Evolutionary conservation across 2,113 vertebrate genomes (phyloP), one percentile per base, ranked within the genome.

Genomic region (Phoenicopterus ruber): DNA sequence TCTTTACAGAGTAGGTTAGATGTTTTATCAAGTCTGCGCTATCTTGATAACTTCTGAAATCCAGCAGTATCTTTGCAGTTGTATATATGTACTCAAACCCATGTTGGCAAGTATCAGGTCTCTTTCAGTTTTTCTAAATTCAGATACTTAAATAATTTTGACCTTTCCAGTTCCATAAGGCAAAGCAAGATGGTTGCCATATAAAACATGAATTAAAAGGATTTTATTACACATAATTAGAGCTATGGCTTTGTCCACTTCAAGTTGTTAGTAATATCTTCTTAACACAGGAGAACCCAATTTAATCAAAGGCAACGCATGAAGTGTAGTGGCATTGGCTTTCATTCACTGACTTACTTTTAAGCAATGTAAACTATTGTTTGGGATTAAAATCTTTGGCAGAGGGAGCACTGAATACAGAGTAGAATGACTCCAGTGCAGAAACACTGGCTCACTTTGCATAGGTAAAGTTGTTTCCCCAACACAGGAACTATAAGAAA

Each of bases 251-350:
- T 82, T 94, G 22, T 85, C 44, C 24, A 20, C 20, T 78, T 82
- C 49, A 55, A 47, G 21, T 36, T 61, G 8, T 67, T 58, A 70
- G 42, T 49, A 70, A 63, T 74, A 47, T 54, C 38, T 57, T 66
- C 47, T 57, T 72, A 38, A 77, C 10, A 14, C 8, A 49, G 13
- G n/a, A 13, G 5, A 90, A n/a, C 1, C 0, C 1, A 77, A 20
- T 65, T 57, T 61, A 80, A 65, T 76, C 34, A 77, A 92, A 92
- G 21, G 4, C 29, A 81, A 32, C 32, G 11, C 14, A 65, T 36
- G 20, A 65, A 72, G 38, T 36, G 10, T 28, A 67, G 3, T 20
- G 91, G 34, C 13, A 34, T 11, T 72, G 54, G 8, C 21, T 79
- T 90, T 86, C 17, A 21, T 65, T 61, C 26, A 58, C 13, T 54